phyloP scores from a whole-genome alignment of 1,140 invertebrate species.

The Amyelois transitella region DNA sequence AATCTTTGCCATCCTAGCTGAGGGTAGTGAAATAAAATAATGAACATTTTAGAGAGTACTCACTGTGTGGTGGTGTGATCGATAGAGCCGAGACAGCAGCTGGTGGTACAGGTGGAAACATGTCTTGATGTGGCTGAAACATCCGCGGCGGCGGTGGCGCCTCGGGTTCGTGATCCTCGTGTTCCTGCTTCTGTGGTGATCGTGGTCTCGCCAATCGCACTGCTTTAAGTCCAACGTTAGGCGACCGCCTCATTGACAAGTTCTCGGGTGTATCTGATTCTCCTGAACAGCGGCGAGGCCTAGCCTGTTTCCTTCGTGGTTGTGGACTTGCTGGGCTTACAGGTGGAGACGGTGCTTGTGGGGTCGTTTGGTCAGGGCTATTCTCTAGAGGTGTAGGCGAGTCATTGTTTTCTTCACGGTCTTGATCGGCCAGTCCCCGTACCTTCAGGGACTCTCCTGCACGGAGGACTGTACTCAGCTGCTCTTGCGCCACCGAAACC shows the following conservation, averaged over 20 bases:
- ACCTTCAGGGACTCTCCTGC: slow-evolving; percentile 91
- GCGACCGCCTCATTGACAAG: slow-evolving; percentile 74
- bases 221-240: slow-evolving; percentile 76
- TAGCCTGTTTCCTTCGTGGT: slow-evolving; percentile 85
- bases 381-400: slow-evolving; percentile 72
- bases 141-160: slow-evolving; percentile 67
- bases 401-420: slow-evolving; percentile 64
- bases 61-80: slow-evolving; percentile 85
- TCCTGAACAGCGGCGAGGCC: slow-evolving; percentile 86
- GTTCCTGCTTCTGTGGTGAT: slow-evolving; percentile 55
- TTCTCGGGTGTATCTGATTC: slow-evolving; percentile 75
- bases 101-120: slow-evolving; percentile 79
- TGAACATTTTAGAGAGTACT: slow-evolving; percentile 69
- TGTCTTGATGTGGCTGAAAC: slow-evolving; percentile 76
- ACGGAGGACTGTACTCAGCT: slow-evolving; percentile 85
- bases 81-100: slow-evolving; percentile 83
- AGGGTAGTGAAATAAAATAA: neutral
- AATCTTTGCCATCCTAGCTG: neutral
- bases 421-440: slow-evolving; percentile 84
- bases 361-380: slow-evolving; percentile 73
- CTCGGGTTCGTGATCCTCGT: slow-evolving; percentile 49
- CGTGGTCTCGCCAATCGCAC: slow-evolving; percentile 59
- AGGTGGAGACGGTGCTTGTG: slow-evolving; percentile 55
- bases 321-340: slow-evolving; percentile 81
- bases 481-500: slow-evolving; percentile 89